phyloP scores from a whole-genome alignment of 2,888 invertebrate genomes.

The Lacanobia wlatinum region DNA sequence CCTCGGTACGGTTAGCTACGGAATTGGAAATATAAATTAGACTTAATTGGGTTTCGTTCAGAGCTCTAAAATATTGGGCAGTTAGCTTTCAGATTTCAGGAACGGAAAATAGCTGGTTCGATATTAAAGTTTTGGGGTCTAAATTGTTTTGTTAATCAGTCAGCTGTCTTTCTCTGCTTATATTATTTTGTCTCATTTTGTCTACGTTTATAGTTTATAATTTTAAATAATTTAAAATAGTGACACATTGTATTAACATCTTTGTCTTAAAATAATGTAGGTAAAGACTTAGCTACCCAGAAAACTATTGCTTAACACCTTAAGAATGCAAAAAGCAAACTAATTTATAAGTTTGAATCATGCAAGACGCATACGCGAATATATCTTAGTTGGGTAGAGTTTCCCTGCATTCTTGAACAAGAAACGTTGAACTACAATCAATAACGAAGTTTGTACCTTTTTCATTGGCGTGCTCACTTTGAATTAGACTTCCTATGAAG shows the following conservation, averaged over 20 bases:
- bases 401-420: conserved; percentile 68
- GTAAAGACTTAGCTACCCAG: background rate
- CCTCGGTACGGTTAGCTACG: conserved; percentile 34
- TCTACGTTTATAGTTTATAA: too few relatives aligned
- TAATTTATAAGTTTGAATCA: conserved; percentile 63
- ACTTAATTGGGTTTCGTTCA: conserved; percentile 48
- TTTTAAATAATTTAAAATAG: background rate
- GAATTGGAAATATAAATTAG: conserved; percentile 58
- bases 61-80: conserved; percentile 41
- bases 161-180: background rate
- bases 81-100: conserved; percentile 44
- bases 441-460: conserved; percentile 77
- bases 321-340: conserved; percentile 53
- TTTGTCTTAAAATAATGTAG: background rate
- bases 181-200: conserved; percentile 9
- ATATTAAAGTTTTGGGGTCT: conserved; percentile 37
- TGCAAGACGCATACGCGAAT: conserved; percentile 60
- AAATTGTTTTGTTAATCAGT: conserved; percentile 22
- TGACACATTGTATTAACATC: background rate
- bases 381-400: conserved; percentile 65
- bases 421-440: conserved; percentile 74
- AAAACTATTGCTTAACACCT: conserved; percentile 21
- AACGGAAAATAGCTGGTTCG: conserved; percentile 20
- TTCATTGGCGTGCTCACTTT: conserved; percentile 72
- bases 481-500: conserved; percentile 75